Evolutionary conservation across 2,888 invertebrate species (phyloP), one percentile per base, ranked within the genome.

Genomic region (Parnassius orleans): DNA sequence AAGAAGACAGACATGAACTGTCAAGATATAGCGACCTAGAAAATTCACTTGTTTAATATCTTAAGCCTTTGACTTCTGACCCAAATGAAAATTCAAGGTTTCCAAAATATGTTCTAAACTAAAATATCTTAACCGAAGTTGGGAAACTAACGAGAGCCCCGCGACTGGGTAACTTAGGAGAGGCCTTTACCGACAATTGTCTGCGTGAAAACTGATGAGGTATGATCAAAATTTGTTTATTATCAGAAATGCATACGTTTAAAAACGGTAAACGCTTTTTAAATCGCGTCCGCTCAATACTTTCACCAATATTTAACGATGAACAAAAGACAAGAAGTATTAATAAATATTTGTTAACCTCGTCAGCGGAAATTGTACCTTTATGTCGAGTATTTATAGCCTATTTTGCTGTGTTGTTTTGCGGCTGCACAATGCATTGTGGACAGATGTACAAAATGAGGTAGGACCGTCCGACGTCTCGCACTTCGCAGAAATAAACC

Each of bases 401-500:
- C 47, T 41, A 53, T 19, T 56, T 61, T 52, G n/a, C 47, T 9
- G 10, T 47, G 61, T n/a, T 11, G 9, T 5, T 5, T 2, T 54
- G 1, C 14, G 50, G 14, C 15, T 53, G 56, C 59, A 63, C 63
- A 57, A 57, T 59, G 63, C 63, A 42, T 41, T 19, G 61, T 58
- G 55, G 71, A 69, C 70, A 71, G 69, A 72, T 76, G 71, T 70
- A 75, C 69, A 73, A 74, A 74, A 71, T 65, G 66, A 68, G 60
- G 63, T 64, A 53, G 56, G 60, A 69, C 54, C 54, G 66, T 58
- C 66, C 65, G 68, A 57, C 67, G 64, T 63, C 66, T 69, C 63
- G 68, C 70, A 68, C 77, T 83, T 83, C 80, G 76, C 74, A 77
- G 80, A 83, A 83, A 75, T 70, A 66, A 67, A 57, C 55, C 64